A percentile compares a stretch with the other conserved stretches of the same genome.
These are phyloP conservation scores for Boloria selene DNA, from an alignment of 2,888 invertebrate genomes.

Conservation along the genomic window DNA sequence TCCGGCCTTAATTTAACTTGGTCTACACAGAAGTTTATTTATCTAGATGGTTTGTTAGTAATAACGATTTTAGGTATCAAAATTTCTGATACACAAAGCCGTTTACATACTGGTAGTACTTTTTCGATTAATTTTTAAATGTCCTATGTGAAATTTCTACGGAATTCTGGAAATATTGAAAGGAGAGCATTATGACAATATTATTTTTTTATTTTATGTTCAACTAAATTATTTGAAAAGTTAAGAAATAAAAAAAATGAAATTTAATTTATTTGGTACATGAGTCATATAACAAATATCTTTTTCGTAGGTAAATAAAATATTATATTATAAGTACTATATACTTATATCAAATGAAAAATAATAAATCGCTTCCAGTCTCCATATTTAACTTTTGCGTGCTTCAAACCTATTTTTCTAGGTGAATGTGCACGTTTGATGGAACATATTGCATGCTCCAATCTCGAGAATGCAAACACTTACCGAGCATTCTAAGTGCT, in stretches of 20 bases:
- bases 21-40: slow-evolving; percentile 21
- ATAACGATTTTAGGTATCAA: not conserved
- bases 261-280: no score
- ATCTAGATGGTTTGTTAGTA: slow-evolving; percentile 16
- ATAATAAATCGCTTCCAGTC: slow-evolving; percentile 23
- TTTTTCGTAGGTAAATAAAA: no score
- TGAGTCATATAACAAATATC: no score
- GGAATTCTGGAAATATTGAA: no score
- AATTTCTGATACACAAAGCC: not conserved
- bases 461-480: slow-evolving; percentile 36
- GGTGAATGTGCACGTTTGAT: slow-evolving; percentile 35
- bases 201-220: no score
- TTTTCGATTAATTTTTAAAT: no score
- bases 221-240: no score
- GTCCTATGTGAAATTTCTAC: no score
- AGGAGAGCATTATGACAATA: no score
- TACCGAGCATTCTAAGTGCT: slow-evolving; percentile 32
- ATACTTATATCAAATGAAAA: not conserved
- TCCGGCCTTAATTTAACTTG: slow-evolving; percentile 37
- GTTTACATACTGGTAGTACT: no score
- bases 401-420: slow-evolving; percentile 38
- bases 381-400: slow-evolving; percentile 31
- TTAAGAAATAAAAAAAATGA: no score
- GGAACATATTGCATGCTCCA: slow-evolving; percentile 36
- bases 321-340: not conserved